Evolutionary conservation across 2,113 vertebrate species (phyloP).

Genomic region (Rhabdomys dilectus): DNA sequence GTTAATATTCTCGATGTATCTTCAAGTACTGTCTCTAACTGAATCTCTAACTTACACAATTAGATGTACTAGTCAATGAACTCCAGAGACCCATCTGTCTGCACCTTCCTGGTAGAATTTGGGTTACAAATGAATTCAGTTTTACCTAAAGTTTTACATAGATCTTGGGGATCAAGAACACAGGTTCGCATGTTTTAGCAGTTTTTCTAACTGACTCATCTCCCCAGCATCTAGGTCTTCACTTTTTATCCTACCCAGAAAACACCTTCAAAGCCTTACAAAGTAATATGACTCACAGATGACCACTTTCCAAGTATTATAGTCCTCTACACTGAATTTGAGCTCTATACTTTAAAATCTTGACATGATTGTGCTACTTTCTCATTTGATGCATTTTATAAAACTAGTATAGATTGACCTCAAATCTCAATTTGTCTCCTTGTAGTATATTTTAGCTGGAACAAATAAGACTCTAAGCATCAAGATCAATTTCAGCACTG

Average conservation of each 20-base stretch:
- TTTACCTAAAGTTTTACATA: neutral
- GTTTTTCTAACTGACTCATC: neutral
- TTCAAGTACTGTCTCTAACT: neutral
- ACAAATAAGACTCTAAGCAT: neutral
- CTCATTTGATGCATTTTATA: neutral
- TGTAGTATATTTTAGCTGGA: neutral
- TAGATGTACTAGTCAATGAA: neutral
- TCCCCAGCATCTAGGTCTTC: neutral
- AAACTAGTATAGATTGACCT: neutral
- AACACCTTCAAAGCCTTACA: neutral
- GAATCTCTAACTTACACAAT: neutral
- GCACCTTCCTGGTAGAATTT: neutral
- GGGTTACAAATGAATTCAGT: neutral
- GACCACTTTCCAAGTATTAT: neutral
- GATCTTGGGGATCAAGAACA: neutral
- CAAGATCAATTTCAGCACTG: neutral
- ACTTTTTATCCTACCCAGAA: neutral
- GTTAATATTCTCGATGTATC: neutral
- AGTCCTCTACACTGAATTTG: neutral
- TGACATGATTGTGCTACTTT: neutral
- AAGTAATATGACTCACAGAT: neutral
- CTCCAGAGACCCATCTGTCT: neutral
- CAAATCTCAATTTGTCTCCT: neutral
- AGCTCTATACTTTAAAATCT: neutral
- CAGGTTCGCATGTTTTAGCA: fast-evolving